Conservation (phyloP, 2,113 vertebrate genomes). For the human region DNA sequence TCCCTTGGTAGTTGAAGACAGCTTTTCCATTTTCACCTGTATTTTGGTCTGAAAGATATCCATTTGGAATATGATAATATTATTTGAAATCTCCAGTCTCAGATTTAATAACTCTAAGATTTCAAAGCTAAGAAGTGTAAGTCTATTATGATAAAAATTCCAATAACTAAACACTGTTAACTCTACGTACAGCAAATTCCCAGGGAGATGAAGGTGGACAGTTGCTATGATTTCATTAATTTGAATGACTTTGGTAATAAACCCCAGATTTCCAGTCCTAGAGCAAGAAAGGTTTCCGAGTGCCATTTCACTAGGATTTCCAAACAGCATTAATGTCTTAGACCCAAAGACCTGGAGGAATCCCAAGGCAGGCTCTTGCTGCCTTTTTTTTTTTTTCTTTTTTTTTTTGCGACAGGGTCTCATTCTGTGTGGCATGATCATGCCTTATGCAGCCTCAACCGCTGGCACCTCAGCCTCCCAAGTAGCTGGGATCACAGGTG, state of each 20-base stretch:
- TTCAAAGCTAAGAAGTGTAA: neutral
- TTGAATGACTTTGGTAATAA: neutral
- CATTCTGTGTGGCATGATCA: too few species aligned
- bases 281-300: neutral
- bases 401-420: too few species aligned
- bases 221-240: neutral
- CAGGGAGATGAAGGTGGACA: neutral
- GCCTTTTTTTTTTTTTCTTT: too few species aligned
- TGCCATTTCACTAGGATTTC: neutral
- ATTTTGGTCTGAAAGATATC: constrained; percentile 82
- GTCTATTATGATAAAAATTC: neutral
- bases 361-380: neutral
- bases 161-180: neutral
- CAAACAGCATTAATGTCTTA: neutral
- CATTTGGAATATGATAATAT: constrained; percentile 22
- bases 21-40: constrained; percentile 92
- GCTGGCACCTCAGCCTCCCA: too few species aligned
- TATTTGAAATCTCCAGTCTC: neutral
- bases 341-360: neutral
- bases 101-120: neutral
- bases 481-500: too few species aligned
- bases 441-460: too few species aligned
- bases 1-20: constrained; percentile 88
- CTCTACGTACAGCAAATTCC: neutral
- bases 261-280: neutral